Percentiles rank a stretch among this genome's conserved stretches.
Evolutionary conservation across 2,797 vertebrate genomes (phyloP).

Genomic region (Allenopithecus nigroviridis): DNA sequence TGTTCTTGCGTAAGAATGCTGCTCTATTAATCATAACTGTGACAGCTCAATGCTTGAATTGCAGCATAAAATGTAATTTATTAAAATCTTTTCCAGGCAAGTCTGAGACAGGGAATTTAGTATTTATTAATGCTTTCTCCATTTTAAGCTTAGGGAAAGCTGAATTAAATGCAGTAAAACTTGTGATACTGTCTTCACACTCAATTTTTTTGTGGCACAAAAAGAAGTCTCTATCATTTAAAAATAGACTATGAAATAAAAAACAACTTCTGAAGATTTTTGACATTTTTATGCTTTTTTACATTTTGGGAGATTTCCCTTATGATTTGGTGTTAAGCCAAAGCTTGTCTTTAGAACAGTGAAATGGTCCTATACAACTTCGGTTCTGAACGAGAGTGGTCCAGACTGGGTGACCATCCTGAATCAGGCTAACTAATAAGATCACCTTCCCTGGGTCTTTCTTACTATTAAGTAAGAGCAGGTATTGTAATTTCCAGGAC

Average conservation of each 20-base stretch:
- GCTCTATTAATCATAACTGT: conserved; percentile 78
- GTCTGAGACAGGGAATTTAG: conserved; percentile 76
- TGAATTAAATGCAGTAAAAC: conserved; percentile 45
- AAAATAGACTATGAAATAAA: conserved; percentile 23
- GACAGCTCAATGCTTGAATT: conserved; percentile 80
- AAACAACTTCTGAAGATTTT: background rate
- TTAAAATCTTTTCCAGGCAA: conserved; percentile 82
- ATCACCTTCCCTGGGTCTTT: background rate
- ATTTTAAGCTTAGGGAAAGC: conserved; percentile 70
- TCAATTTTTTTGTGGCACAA: background rate
- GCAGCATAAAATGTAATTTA: conserved; percentile 79
- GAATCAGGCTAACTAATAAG: background rate
- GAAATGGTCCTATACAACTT: background rate
- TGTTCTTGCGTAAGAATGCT: conserved; percentile 69
- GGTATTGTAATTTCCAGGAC: background rate
- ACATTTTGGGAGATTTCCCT: background rate
- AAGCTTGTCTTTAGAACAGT: accelerated
- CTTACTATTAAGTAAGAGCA: background rate
- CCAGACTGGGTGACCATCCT: background rate
- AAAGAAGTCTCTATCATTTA: background rate
- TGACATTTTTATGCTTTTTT: background rate
- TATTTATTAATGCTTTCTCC: conserved; percentile 82
- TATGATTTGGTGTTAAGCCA: background rate
- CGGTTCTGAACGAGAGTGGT: background rate
- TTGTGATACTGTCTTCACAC: conserved; percentile 16